Conservation (phyloP, 2,888 invertebrate genomes). For the Phlogophora meticulosa region DNA sequence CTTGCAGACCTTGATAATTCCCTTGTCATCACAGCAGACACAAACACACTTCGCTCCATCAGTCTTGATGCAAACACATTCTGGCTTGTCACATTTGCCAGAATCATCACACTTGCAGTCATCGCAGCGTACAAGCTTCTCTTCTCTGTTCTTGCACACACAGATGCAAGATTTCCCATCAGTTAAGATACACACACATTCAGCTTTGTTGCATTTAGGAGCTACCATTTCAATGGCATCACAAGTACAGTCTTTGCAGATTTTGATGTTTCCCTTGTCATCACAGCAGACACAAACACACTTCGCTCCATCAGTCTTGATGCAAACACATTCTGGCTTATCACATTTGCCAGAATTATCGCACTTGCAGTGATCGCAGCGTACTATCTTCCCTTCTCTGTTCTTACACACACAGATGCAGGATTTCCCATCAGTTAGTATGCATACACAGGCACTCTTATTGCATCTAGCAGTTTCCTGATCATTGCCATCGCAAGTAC, state of each 20-base stretch:
- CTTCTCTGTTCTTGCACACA: slow-evolving; percentile 55
- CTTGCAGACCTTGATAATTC: neutral
- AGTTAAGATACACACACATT: slow-evolving; percentile 62
- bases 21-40: slow-evolving; percentile 8
- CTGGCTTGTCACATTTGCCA: slow-evolving; percentile 58
- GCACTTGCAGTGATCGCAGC: slow-evolving; percentile 49
- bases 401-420: slow-evolving; percentile 53
- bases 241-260: slow-evolving; percentile 61
- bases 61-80: neutral
- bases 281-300: slow-evolving; percentile 67
- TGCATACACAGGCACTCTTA: slow-evolving; percentile 69
- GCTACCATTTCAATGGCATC: neutral
- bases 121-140: slow-evolving; percentile 56
- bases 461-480: slow-evolving; percentile 37
- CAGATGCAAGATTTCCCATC: slow-evolving; percentile 60
- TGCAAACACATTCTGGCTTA: slow-evolving; percentile 53
- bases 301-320: slow-evolving; percentile 51
- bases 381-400: slow-evolving; percentile 20
- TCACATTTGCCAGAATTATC: slow-evolving; percentile 23
- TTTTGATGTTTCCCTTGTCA: slow-evolving; percentile 1
- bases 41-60: slow-evolving; percentile 14
- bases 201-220: slow-evolving; percentile 39
- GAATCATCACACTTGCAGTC: slow-evolving; percentile 60
- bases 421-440: slow-evolving; percentile 57
- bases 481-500: slow-evolving; percentile 18